Conservation (phyloP, 2,888 invertebrate species). For the Trachelus tabidus region DNA sequence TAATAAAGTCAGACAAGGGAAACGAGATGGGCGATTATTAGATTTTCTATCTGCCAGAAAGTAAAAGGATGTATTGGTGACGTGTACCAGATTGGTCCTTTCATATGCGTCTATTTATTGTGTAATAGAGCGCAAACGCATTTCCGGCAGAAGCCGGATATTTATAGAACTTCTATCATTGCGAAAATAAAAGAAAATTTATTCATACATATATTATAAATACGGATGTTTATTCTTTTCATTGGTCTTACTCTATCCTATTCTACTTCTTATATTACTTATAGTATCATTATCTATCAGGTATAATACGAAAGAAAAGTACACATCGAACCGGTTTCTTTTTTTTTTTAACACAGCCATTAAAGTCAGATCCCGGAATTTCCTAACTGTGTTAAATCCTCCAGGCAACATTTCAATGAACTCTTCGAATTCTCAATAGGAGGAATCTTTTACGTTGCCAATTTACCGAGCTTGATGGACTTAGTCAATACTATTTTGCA, state of each 20-base stretch:
- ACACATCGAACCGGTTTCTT: not conserved
- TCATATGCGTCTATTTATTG: not conserved
- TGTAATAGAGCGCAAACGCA: not conserved
- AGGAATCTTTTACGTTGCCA: not conserved
- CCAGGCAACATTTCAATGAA: not conserved
- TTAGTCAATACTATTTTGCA: not conserved
- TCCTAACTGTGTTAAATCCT: not conserved
- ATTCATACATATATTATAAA: not conserved
- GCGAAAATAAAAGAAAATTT: not conserved
- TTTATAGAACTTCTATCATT: not conserved
- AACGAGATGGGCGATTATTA: not conserved
- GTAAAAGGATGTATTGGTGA: not conserved
- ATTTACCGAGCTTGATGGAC: not conserved
- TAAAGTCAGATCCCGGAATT: not conserved
- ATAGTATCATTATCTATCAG: not conserved
- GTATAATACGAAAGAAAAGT: not conserved
- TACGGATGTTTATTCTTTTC: not conserved
- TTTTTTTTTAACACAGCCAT: not conserved
- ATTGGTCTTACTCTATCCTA: not conserved
- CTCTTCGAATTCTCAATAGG: not conserved
- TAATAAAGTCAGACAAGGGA: not conserved
- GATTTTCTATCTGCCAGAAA: not conserved
- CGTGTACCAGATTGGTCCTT: not conserved
- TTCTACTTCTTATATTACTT: not conserved
- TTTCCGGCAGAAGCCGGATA: not conserved